Base-by-base conservation (phyloP, 2,113 vertebrate species). In the Chaetura pelagica region DNA sequence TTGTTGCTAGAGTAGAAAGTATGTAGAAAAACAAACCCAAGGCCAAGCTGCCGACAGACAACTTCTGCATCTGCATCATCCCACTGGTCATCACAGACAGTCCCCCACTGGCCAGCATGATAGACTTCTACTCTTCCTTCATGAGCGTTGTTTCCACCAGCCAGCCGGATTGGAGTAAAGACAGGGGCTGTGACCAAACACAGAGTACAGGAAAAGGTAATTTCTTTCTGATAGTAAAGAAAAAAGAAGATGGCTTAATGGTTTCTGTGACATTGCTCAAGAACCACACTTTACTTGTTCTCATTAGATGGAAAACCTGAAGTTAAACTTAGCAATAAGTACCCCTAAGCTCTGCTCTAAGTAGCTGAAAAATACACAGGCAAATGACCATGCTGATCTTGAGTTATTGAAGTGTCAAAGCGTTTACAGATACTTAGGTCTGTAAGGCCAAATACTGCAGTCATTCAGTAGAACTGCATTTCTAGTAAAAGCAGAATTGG, bases 81-180 rank as follows among this genome's bases (percentile, higher is more conserved):
- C 99, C 99, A 99, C 72, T 99, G 99, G 95, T 99, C 99, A 5
- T 99, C 99, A 64, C 99, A 99, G 87, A 99, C 91, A 9, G 99
- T 99, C 7, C 99, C 99, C 99, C 99, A 99, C 92, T 99, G 99
- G 30, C 99, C 99, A 2, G 98, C 98, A 1, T 98, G 98, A 96
- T 98, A 99, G 58, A 99, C 97, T 95, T 99, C 99, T 44, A 99
- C 99, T 61, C 99, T 98, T 93, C 99, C 99, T 96, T 99, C 99
- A 0, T 96, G 95, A 30, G 49, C 30, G 0, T 95, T 98, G 32
- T 20, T 96, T 30, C 99, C 99, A 23, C 98, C 99, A 34, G 96
- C 97, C 35, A 99, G 98, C 5, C 99, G 98, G 38, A 99, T 64
- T 1, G 97, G 97, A 10, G 98, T 97, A 58, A 98, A 96, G 4